Evolutionary conservation across 2,888 invertebrate genomes (phyloP).

Genomic region (Drosophila macrospina): DNA sequence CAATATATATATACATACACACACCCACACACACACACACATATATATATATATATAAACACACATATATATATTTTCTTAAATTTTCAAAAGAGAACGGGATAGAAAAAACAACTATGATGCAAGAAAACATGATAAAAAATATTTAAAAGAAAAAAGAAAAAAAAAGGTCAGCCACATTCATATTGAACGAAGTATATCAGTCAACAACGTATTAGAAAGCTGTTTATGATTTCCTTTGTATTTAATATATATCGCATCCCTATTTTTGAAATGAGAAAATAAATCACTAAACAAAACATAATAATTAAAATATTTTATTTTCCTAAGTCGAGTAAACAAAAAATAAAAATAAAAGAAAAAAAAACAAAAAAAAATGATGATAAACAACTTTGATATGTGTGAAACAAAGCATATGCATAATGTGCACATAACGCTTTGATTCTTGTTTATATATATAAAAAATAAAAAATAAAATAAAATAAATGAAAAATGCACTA

Average conservation of each 20-base stretch:
- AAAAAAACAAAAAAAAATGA: conserved; percentile 6
- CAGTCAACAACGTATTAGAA: conserved; percentile 41
- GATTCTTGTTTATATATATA: conserved; percentile 53
- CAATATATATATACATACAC: conserved; percentile 34
- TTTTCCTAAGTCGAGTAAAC: conserved; percentile 44
- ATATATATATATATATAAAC: conserved; percentile 19
- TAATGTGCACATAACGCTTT: conserved; percentile 48
- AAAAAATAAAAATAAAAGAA: conserved; percentile 7
- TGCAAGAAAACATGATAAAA: conserved; percentile 16
- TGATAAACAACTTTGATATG: conserved; percentile 19
- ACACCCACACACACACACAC: conserved; percentile 31
- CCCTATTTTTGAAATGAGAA: conserved; percentile 40
- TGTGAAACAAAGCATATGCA: conserved; percentile 48
- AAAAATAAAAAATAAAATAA: conserved; percentile 29
- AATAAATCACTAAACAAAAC: conserved; percentile 29
- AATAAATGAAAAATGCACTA: conserved; percentile 25
- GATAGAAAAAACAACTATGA: conserved; percentile 19
- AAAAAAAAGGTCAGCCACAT: conserved; percentile 8
- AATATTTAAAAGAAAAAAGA: no score
- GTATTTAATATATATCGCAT: conserved; percentile 11
- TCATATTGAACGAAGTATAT: conserved; percentile 35
- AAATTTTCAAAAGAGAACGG: conserved; percentile 66
- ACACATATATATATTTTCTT: conserved; percentile 62
- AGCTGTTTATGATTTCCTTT: conserved; percentile 43
- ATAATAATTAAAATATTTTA: conserved; percentile 38